Conservation (phyloP, 1,140 invertebrate genomes). For the Cydia amplana region DNA sequence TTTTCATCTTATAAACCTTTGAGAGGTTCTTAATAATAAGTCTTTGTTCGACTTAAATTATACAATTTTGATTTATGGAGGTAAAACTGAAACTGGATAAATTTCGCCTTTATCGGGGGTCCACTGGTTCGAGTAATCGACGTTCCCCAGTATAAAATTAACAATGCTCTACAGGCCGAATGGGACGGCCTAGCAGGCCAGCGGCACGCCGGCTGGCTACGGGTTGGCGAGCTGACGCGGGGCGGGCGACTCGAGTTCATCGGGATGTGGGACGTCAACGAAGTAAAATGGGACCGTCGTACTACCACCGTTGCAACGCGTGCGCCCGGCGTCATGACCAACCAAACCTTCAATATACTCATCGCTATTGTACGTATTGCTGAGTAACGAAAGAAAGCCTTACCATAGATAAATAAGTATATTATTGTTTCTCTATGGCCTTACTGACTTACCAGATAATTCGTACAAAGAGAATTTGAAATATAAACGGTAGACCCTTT, state of each 20-base stretch:
- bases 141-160: not conserved
- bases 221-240: conserved; percentile 56
- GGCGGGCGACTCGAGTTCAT: conserved; percentile 36
- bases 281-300: conserved; percentile 49
- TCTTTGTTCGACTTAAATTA: no score
- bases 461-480: no score
- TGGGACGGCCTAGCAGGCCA: conserved; percentile 39
- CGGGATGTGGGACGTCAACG: conserved; percentile 48
- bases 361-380: conserved; percentile 51
- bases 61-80: no score
- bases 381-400: not conserved
- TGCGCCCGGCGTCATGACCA: conserved; percentile 59
- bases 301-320: conserved; percentile 34
- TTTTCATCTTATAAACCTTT: no score
- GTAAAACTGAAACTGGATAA: no score
- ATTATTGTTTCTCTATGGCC: no score
- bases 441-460: no score
- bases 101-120: no score
- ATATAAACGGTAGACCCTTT: no score
- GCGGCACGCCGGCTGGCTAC: conserved; percentile 36
- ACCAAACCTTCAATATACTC: conserved; percentile 67
- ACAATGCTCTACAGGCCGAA: conserved; percentile 41
- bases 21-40: no score
- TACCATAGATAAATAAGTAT: no score
- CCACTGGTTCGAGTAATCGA: no score